Evolutionary conservation across 2,888 invertebrate genomes (phyloP).

Genomic region (Halictus ligatus): DNA sequence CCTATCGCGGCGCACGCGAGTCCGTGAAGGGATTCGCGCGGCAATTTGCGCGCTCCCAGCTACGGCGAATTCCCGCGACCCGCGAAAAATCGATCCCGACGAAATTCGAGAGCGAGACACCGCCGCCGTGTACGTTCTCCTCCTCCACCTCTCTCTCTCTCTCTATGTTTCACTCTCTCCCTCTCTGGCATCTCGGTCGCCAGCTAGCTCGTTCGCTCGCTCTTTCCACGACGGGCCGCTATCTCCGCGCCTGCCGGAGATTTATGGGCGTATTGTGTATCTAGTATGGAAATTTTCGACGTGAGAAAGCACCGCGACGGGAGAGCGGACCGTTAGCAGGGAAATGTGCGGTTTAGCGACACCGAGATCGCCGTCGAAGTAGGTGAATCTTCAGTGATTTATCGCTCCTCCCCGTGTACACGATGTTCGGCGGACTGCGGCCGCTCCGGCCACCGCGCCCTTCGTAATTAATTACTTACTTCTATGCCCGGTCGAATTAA

Average conservation of each 20-base stretch:
- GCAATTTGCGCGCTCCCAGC: constrained; percentile 38
- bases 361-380: constrained; percentile 60
- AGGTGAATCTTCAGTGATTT: constrained; percentile 66
- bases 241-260: constrained; percentile 56
- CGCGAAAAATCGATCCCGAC: constrained; percentile 55
- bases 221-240: constrained; percentile 41
- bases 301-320: constrained; percentile 54
- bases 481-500: constrained; percentile 34
- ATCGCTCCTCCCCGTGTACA: constrained; percentile 43
- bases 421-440: constrained; percentile 35
- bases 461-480: constrained; percentile 55
- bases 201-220: constrained; percentile 7
- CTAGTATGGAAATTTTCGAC: constrained; percentile 66
- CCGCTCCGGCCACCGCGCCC: constrained; percentile 28
- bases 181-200: not conserved
- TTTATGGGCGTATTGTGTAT: constrained; percentile 65
- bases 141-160: not conserved
- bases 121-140: not conserved
- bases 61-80: constrained; percentile 21
- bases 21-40: constrained; percentile 31
- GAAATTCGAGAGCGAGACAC: constrained; percentile 48
- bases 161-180: not conserved
- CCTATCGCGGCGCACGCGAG: constrained; percentile 49
- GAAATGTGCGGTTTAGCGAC: constrained; percentile 62
- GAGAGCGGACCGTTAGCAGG: constrained; percentile 47